Conservation (phyloP, 2,888 invertebrate species). For the Phytoseiulus persimilis region DNA sequence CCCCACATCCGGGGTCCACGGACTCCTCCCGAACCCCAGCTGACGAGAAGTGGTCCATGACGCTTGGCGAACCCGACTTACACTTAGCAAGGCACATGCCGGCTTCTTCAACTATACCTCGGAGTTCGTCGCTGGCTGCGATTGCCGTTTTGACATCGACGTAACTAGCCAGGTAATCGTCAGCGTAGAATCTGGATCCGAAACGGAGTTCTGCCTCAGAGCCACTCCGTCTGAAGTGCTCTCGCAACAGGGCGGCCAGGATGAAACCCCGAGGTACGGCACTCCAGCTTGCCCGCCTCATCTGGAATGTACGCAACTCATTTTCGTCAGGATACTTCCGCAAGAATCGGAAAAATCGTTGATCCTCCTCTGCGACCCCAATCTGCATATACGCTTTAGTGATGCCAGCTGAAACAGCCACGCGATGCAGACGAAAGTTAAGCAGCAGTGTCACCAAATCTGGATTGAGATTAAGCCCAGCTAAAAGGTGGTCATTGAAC, state of each 20-base stretch:
- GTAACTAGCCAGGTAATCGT: not conserved
- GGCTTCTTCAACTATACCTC: not conserved
- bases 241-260: not conserved
- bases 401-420: too few species aligned
- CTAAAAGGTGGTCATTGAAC: too few species aligned
- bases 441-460: too few species aligned
- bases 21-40: not conserved
- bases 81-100: conserved; percentile 32
- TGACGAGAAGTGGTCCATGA: not conserved
- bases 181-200: not conserved
- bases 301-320: too few species aligned
- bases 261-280: not conserved
- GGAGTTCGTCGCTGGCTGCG: not conserved
- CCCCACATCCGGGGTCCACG: not conserved
- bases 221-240: not conserved
- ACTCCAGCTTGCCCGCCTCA: not conserved
- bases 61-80: not conserved
- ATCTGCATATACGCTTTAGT: too few species aligned
- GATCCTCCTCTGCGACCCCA: too few species aligned
- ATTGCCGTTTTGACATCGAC: not conserved
- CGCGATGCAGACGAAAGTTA: too few species aligned
- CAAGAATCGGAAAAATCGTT: too few species aligned
- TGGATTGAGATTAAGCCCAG: too few species aligned
- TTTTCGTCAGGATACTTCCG: too few species aligned
- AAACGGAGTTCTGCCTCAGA: not conserved